These are phyloP conservation scores for Lysandra coridon DNA, from an alignment of 2,888 invertebrate genomes.

Conservation along the genomic window DNA sequence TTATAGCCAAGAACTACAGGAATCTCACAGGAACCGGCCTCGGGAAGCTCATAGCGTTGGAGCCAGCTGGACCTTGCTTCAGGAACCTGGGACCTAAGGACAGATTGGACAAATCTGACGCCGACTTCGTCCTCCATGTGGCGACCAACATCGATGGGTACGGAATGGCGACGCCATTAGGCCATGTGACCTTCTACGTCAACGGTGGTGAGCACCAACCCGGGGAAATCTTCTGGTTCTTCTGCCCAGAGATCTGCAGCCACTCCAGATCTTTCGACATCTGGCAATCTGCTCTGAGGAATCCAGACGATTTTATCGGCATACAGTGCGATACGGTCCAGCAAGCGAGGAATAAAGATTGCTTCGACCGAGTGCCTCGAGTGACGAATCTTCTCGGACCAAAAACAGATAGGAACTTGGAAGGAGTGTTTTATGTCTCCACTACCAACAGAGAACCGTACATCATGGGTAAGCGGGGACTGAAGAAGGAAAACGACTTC, in stretches of 20 bases:
- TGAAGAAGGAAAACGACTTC: conserved; percentile 27
- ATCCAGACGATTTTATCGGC: conserved; percentile 42
- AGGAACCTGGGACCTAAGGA: conserved; percentile 11
- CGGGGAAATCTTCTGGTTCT: background rate
- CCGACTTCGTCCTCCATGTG: conserved; percentile 5
- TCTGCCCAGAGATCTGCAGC: background rate
- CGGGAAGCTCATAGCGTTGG: background rate
- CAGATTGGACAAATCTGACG: conserved; percentile 17
- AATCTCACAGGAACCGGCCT: background rate
- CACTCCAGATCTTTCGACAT: conserved; percentile 9
- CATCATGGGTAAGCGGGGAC: conserved; percentile 26
- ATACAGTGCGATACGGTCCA: conserved; percentile 44
- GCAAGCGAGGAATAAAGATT: conserved; percentile 39
- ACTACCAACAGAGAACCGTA: conserved; percentile 31
- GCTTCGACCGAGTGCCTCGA: conserved; percentile 44
- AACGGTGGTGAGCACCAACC: conserved; percentile 21
- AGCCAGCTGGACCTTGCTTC: conserved; percentile 24
- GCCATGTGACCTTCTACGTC: conserved; percentile 22
- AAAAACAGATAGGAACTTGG: conserved; percentile 35
- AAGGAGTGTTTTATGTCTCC: conserved; percentile 40
- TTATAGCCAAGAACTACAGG: conserved; percentile 15
- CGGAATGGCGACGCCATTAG: conserved; percentile 9
- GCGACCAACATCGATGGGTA: conserved; percentile 10
- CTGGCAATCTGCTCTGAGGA: background rate
- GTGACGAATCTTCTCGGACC: conserved; percentile 41